A percentile compares a stretch with the other conserved stretches of the same genome.
phyloP scores from a whole-genome alignment of 2,113 vertebrate genomes.

The Orcinus orca region DNA sequence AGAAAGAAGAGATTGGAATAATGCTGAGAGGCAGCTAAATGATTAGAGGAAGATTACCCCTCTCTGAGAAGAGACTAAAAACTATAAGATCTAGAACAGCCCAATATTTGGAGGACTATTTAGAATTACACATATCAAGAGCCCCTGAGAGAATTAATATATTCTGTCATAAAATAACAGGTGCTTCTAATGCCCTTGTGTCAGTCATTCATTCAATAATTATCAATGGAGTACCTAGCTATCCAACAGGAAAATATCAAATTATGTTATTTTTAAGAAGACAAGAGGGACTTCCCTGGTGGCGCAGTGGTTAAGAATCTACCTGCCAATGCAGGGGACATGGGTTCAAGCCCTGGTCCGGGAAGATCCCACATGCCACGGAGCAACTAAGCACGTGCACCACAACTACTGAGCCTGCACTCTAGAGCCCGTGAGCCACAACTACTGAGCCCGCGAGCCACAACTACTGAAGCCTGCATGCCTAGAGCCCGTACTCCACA shows the following conservation, averaged over 20 bases:
- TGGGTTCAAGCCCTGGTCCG: too few species aligned
- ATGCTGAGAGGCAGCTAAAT: neutral
- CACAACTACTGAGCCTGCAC: too few species aligned
- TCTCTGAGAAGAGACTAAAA: neutral
- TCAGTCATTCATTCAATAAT: neutral
- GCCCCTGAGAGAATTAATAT: neutral
- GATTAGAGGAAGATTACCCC: neutral
- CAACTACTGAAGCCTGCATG: too few species aligned
- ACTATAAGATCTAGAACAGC: neutral
- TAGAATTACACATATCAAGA: neutral
- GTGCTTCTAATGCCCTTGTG: neutral
- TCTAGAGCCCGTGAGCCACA: too few species aligned
- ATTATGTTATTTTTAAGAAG: neutral
- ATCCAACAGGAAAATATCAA: neutral
- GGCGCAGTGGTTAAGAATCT: too few species aligned
- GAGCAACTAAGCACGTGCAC: too few species aligned
- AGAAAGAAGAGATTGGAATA: neutral
- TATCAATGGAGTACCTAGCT: neutral
- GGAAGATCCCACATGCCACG: too few species aligned
- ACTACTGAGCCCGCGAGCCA: too few species aligned
- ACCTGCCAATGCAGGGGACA: too few species aligned
- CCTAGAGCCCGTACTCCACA: too few species aligned
- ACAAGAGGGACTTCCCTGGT: neutral
- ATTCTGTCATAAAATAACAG: neutral
- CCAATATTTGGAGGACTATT: neutral